These are phyloP conservation scores for Epinephelus malabaricus DNA, from an alignment of 2,797 vertebrate species.

Conservation along the genomic window DNA sequence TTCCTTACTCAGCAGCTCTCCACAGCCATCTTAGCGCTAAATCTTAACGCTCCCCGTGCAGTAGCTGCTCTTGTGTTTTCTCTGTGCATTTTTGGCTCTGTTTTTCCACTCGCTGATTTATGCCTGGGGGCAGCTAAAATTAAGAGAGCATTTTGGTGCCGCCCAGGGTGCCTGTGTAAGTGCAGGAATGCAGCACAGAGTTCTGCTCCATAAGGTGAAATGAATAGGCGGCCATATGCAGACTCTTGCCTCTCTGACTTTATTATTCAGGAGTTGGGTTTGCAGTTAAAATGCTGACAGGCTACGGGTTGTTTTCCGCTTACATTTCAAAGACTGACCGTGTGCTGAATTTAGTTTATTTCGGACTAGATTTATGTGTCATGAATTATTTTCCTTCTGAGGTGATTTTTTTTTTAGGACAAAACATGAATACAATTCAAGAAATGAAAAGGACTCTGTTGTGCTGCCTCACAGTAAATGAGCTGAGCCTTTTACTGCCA, in stretches of 20 bases:
- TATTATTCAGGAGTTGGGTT: conserved; percentile 63
- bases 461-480: conserved; percentile 24
- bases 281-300: conserved; percentile 61
- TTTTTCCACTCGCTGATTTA: conserved; percentile 87
- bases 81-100: conserved; percentile 86
- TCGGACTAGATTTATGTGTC: conserved; percentile 38
- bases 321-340: conserved; percentile 14
- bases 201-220: conserved; percentile 85
- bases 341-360: conserved; percentile 40
- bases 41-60: conserved; percentile 67
- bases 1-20: conserved; percentile 51
- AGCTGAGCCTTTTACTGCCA: conserved; percentile 72
- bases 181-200: conserved; percentile 80
- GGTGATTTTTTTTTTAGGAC: conserved; percentile 31
- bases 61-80: conserved; percentile 79
- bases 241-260: conserved; percentile 62
- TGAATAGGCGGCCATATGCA: conserved; percentile 82
- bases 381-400: conserved; percentile 36
- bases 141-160: conserved; percentile 86
- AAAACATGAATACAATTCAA: conserved; percentile 50
- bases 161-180: conserved; percentile 85
- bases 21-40: conserved; percentile 54
- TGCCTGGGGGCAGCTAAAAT: conserved; percentile 86
- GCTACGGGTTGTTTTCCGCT: conserved; percentile 29
- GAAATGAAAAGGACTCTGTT: conserved; percentile 39